A percentile compares a stretch with the other conserved stretches of the same genome.
Evolutionary conservation across 1,140 invertebrate genomes (phyloP).

Genomic region (Brachionus rubens): DNA sequence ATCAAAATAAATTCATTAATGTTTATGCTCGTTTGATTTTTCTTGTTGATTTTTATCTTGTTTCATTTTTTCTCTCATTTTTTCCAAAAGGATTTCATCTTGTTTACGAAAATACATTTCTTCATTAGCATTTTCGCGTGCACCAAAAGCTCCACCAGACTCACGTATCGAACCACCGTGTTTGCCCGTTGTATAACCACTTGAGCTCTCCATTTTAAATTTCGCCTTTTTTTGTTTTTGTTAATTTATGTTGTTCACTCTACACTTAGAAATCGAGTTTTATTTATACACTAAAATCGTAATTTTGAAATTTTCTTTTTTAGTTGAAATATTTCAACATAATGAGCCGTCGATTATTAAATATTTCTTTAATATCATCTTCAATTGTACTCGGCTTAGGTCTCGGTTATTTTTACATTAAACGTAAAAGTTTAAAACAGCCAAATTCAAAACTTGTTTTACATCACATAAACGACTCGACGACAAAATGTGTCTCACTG

Average conservation of each 20-base stretch:
- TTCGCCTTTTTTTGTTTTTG: too few species aligned
- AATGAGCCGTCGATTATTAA: too few species aligned
- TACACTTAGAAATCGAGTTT: too few species aligned
- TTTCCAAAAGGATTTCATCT: conserved; percentile 21
- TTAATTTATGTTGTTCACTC: too few species aligned
- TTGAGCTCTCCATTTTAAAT: conserved; percentile 2
- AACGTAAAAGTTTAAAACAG: not conserved
- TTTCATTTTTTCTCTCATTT: conserved; percentile 26
- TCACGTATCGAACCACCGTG: not conserved
- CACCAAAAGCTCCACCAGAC: conserved; percentile 13
- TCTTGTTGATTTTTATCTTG: not conserved
- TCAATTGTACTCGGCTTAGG: not conserved
- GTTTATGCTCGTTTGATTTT: not conserved
- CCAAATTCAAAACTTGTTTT: not conserved
- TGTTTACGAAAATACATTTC: conserved; percentile 26
- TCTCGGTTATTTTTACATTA: not conserved
- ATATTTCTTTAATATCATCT: not conserved
- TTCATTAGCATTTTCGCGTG: not conserved
- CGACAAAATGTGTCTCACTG: not conserved
- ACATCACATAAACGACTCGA: not conserved
- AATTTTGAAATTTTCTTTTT: too few species aligned
- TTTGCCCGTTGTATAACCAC: conserved; percentile 31
- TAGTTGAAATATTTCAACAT: too few species aligned
- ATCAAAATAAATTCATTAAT: too few species aligned
- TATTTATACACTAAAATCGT: too few species aligned